Evolutionary conservation across 1,140 invertebrate genomes (phyloP).

Genomic region (Eueides isabella): DNA sequence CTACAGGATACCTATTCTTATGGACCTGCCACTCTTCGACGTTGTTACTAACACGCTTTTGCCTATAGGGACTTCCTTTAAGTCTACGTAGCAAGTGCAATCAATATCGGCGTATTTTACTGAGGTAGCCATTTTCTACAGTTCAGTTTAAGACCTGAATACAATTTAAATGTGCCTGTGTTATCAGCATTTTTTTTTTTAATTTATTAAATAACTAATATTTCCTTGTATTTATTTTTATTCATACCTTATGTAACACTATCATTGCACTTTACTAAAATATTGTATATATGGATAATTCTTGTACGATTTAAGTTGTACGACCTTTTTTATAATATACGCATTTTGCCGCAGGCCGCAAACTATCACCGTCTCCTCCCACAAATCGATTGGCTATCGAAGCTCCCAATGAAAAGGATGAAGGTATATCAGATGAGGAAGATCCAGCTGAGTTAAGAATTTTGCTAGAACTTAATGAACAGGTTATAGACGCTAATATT

Average conservation of each 20-base stretch:
- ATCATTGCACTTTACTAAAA: constrained; percentile 38
- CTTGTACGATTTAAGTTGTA: not conserved
- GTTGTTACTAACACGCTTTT: constrained; percentile 45
- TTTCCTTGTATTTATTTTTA: constrained; percentile 20
- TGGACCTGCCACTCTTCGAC: constrained; percentile 41
- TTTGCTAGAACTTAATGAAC: constrained; percentile 93
- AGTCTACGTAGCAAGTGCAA: constrained; percentile 36
- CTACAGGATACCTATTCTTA: constrained; percentile 35
- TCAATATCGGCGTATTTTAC: constrained; percentile 56
- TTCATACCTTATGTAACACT: constrained; percentile 31
- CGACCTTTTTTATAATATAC: not conserved
- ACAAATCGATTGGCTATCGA: constrained; percentile 85
- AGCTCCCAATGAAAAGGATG: constrained; percentile 86
- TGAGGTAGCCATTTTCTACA: constrained; percentile 84
- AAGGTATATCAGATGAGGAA: constrained; percentile 89
- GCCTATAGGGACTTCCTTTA: constrained; percentile 42
- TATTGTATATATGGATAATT: constrained; percentile 12
- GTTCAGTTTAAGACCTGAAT: constrained; percentile 59
- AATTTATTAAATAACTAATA: constrained; percentile 36
- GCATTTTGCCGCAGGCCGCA: constrained; percentile 79
- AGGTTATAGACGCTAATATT: constrained; percentile 65
- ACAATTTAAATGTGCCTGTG: constrained; percentile 14
- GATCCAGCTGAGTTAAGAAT: constrained; percentile 89
- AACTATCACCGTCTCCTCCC: constrained; percentile 86
- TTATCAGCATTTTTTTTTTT: constrained; percentile 33